phyloP scores from a whole-genome alignment of 1,140 invertebrate genomes.

The Amphibalanus amphitrite region DNA sequence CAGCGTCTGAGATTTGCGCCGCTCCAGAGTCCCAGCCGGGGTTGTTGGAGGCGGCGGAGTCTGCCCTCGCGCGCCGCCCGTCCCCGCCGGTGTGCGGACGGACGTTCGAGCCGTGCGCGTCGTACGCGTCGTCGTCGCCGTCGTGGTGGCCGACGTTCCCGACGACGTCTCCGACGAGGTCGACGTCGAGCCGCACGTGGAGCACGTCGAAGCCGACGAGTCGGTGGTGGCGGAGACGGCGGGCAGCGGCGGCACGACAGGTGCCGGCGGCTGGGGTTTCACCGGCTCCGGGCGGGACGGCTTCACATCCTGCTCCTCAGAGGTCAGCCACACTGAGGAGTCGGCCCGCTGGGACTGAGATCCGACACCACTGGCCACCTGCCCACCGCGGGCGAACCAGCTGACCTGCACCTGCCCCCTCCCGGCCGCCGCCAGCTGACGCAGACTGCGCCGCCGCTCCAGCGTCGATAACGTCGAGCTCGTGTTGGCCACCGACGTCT shows the following conservation, averaged over 20 bases:
- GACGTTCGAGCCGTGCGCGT: neutral
- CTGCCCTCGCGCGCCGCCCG: too few species aligned
- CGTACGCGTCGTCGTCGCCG: neutral
- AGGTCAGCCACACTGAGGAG: neutral
- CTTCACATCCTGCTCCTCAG: neutral
- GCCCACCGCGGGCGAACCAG: conserved; percentile 30
- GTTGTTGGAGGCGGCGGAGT: neutral
- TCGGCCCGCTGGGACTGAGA: neutral
- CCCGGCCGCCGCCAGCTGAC: conserved; percentile 26
- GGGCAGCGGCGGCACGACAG: neutral
- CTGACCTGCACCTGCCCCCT: conserved; percentile 19
- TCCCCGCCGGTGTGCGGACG: neutral
- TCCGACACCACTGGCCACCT: conserved; percentile 19
- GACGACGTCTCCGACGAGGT: neutral
- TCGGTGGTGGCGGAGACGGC: neutral
- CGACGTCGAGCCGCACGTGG: neutral
- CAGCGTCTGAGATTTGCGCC: neutral
- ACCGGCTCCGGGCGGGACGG: neutral
- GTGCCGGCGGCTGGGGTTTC: neutral
- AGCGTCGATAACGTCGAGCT: neutral
- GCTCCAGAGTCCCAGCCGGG: too few species aligned
- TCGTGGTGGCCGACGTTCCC: neutral
- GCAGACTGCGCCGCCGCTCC: neutral
- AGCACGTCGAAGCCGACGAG: neutral
- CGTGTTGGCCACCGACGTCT: conserved; percentile 29